These are phyloP conservation scores for Meloidogyne floridensis DNA, from an alignment of 1,140 invertebrate species.

Conservation along the genomic window DNA sequence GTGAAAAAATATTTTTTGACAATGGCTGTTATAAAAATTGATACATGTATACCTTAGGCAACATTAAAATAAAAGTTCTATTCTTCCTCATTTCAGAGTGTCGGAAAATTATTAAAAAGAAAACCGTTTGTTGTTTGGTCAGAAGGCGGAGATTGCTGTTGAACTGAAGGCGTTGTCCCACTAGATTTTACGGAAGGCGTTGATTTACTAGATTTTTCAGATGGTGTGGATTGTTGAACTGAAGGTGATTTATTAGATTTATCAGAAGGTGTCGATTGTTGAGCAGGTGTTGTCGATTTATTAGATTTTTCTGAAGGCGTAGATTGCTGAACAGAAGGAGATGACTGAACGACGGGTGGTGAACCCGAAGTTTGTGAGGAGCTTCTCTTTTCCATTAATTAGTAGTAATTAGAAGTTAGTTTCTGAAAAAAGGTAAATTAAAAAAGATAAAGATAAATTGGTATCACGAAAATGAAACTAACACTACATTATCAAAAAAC, in stretches of 20 bases:
- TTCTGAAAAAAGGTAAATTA: neutral
- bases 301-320: neutral
- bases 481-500: no score
- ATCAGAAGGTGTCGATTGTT: neutral
- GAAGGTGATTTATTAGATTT: neutral
- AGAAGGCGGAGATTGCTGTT: neutral
- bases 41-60: no score
- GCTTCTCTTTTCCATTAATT: neutral
- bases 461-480: no score
- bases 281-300: neutral
- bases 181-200: neutral
- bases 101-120: neutral
- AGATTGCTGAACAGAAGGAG: neutral
- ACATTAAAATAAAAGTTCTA: no score
- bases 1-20: no score
- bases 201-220: neutral
- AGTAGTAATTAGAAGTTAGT: neutral
- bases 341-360: neutral
- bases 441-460: no score
- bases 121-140: neutral
- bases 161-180: neutral
- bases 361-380: neutral
- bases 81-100: no score
- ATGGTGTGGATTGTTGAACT: neutral
- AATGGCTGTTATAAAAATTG: no score